Conservation (phyloP, 2,113 vertebrate genomes). For the Regulus satrapa region DNA sequence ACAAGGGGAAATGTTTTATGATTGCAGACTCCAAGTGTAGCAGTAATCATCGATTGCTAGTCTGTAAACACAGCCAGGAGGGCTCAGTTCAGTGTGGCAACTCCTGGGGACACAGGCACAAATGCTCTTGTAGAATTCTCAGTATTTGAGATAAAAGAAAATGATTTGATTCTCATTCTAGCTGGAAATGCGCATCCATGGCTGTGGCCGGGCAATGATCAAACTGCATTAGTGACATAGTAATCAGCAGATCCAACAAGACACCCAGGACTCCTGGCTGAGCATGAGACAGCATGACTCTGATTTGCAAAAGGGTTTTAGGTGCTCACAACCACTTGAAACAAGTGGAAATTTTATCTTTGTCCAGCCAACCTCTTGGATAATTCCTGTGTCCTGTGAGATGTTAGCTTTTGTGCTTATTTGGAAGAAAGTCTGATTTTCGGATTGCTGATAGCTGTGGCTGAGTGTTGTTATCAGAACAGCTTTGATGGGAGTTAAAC, state of each 20-base stretch:
- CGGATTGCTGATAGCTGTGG: not conserved
- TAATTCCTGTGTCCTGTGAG: not conserved
- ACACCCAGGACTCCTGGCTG: not conserved
- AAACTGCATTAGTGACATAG: not conserved
- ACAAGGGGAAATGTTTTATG: not conserved
- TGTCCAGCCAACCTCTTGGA: not conserved
- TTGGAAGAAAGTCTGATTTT: not conserved
- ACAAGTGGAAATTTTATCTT: slow-evolving; percentile 15
- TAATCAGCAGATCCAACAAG: not conserved
- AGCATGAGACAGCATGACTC: not conserved
- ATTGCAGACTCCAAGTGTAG: not conserved
- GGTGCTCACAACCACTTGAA: not conserved
- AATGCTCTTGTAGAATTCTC: not conserved
- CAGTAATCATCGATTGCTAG: not conserved
- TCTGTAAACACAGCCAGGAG: not conserved
- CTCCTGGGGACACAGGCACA: not conserved
- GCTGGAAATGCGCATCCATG: not conserved
- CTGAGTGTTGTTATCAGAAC: not conserved
- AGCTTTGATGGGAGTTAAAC: not conserved
- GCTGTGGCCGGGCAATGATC: not conserved
- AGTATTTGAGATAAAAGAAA: not conserved
- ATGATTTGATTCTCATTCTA: not conserved
- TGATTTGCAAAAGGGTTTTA: not conserved
- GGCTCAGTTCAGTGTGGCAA: not conserved
- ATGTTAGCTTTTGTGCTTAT: not conserved